Percentiles rank a stretch among this genome's conserved stretches.
These are phyloP conservation scores for Cepphus grylle DNA, from an alignment of 2,113 vertebrate species.

Conservation along the genomic window DNA sequence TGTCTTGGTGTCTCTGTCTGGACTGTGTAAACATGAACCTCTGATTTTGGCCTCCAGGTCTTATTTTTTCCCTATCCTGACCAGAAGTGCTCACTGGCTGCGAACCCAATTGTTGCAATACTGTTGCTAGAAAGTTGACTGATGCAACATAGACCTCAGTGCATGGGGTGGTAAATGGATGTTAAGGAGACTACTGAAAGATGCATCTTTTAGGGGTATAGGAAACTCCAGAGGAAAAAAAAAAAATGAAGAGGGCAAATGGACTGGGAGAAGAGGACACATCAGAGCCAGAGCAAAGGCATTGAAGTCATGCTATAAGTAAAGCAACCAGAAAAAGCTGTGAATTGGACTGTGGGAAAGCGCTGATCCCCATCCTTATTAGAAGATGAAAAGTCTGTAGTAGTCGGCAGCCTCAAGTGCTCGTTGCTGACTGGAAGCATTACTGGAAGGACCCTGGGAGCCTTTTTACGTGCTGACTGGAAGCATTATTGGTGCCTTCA, in stretches of 20 bases:
- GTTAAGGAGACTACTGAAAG: background rate
- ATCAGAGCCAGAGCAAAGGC: background rate
- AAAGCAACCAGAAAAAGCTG: background rate
- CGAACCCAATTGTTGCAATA: background rate
- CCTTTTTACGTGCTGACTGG: conserved; percentile 30
- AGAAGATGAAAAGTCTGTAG: background rate
- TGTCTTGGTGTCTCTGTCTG: background rate
- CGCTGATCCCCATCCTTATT: background rate
- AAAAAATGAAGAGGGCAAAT: background rate
- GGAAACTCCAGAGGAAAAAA: background rate
- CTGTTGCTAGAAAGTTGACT: background rate
- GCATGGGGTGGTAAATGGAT: background rate
- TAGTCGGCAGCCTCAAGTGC: background rate
- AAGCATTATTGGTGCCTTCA: conserved; percentile 9
- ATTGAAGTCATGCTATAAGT: background rate
- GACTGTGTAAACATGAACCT: background rate
- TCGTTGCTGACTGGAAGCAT: conserved; percentile 19
- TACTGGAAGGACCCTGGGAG: conserved; percentile 42
- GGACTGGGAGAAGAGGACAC: background rate
- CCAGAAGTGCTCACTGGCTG: background rate
- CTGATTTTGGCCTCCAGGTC: background rate
- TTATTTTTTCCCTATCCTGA: background rate
- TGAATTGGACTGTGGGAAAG: background rate
- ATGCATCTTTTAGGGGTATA: background rate
- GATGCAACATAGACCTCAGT: background rate